These are phyloP conservation scores for Meloe dianella DNA, from an alignment of 2,888 invertebrate genomes.

Conservation along the genomic window DNA sequence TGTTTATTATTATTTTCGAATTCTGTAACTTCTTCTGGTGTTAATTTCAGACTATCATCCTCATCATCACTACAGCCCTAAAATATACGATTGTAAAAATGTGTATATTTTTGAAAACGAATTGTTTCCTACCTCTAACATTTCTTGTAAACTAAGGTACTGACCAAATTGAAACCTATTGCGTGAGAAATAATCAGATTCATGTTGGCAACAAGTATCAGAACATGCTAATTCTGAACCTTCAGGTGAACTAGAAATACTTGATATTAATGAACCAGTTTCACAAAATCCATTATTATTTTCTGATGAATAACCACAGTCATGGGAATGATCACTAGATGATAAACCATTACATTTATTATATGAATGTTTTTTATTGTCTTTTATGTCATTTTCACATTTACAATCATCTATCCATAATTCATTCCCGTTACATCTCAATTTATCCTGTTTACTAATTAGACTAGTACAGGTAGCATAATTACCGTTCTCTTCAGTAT, in stretches of 20 bases:
- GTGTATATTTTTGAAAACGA: not conserved
- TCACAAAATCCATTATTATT: constrained; percentile 76
- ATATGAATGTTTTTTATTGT: constrained; percentile 48
- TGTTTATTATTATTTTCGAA: constrained; percentile 82
- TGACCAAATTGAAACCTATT: constrained; percentile 60
- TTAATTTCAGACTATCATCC: constrained; percentile 81
- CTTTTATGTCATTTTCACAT: constrained; percentile 48
- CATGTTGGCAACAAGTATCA: constrained; percentile 85
- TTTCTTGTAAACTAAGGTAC: constrained; percentile 74
- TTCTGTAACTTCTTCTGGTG: constrained; percentile 85
- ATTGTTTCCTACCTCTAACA: constrained; percentile 70
- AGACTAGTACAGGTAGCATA: constrained; percentile 31
- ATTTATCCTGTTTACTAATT: constrained; percentile 44
- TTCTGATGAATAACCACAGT: constrained; percentile 89
- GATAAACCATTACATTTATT: constrained; percentile 64
- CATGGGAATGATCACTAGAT: constrained; percentile 75
- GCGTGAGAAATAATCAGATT: constrained; percentile 56
- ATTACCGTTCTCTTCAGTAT: constrained; percentile 26
- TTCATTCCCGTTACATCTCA: constrained; percentile 47
- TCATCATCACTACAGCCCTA: constrained; percentile 82
- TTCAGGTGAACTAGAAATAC: constrained; percentile 84
- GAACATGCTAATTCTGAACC: constrained; percentile 90
- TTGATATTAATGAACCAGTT: constrained; percentile 73
- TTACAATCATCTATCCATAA: constrained; percentile 53
- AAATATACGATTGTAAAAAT: constrained; percentile 12